Evolutionary conservation across 2,113 vertebrate species (phyloP).

Genomic region (Neogale vison): DNA sequence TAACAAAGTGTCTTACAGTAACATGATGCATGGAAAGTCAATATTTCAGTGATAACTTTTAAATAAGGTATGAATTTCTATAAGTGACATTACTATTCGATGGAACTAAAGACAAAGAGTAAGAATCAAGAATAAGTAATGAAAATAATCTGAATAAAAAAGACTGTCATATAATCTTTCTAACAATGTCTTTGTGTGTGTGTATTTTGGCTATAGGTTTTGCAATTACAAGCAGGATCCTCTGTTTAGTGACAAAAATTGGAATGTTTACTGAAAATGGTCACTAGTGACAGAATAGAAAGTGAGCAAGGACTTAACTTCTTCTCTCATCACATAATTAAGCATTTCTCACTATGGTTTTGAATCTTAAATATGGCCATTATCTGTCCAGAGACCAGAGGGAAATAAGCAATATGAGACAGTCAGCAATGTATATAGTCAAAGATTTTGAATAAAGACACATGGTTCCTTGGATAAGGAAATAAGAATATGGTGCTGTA

Average conservation of each 20-base stretch:
- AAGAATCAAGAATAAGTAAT: not conserved
- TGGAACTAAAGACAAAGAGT: not conserved
- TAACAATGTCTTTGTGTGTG: not conserved
- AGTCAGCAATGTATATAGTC: not conserved
- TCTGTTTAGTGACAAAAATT: not conserved
- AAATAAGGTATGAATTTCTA: not conserved
- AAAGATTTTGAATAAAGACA: not conserved
- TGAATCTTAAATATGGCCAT: not conserved
- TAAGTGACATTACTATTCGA: not conserved
- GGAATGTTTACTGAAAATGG: not conserved
- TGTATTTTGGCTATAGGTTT: not conserved
- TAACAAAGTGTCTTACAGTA: not conserved
- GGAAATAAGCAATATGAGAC: not conserved
- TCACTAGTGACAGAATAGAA: not conserved
- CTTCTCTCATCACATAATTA: not conserved
- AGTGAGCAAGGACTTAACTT: not conserved
- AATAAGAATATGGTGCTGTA: not conserved
- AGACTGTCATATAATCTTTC: not conserved
- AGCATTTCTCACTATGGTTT: not conserved
- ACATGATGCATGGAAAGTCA: not conserved
- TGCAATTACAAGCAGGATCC: not conserved
- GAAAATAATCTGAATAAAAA: not conserved
- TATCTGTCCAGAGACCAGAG: not conserved
- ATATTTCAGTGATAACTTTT: not conserved
- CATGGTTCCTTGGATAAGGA: not conserved